Base-by-base conservation (phyloP, 2,888 invertebrate genomes). In the Heliconius erato region DNA sequence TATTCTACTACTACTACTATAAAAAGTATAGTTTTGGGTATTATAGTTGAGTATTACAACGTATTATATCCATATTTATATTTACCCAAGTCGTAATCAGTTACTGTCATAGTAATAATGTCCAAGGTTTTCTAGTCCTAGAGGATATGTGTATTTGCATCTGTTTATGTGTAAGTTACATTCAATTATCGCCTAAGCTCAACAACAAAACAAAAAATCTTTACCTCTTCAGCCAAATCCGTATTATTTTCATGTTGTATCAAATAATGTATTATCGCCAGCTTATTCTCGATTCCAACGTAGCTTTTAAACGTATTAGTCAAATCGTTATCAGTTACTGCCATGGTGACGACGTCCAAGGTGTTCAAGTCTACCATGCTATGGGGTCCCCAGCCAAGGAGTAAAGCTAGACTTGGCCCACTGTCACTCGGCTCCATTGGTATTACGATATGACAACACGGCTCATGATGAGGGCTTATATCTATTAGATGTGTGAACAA, bases 401-500 rank as follows among this genome's bases (percentile, higher is more conserved):
- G 91, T 0, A 98, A 97, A 0, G 98, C 97, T n/a, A 98, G 94
- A 86, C 97, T 97, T 0, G 97, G 97, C 6, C 97, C 96, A 28
- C 96, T 93, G 2, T 95, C 93, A n/a, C 94, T 93, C 68, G 96
- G 93, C 68, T 96, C 96, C 83, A 97, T 94, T 0, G 98, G 97
- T 28, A 97, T 96, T 0, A 98, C 96, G 79, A 98, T 97, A 89
- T 98, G 98, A 87, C 98, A 98, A 87, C 97, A 97, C 0, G 98
- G 98, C 90, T 98, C 98, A 92, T 98, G 98, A 88, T 97, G 97
- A 16, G 97, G 94, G 6, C 98, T 98, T 76, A 98, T 97, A 94
- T 99, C 99, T 80, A 99, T 94, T 44, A 99, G 94, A 90, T 99
- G 98, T 0, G 98, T 97, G 93, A 98, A 99, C 54, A 98, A 96